Conservation (phyloP, 2,888 invertebrate genomes). For the Heteromyza rotundicornis region DNA sequence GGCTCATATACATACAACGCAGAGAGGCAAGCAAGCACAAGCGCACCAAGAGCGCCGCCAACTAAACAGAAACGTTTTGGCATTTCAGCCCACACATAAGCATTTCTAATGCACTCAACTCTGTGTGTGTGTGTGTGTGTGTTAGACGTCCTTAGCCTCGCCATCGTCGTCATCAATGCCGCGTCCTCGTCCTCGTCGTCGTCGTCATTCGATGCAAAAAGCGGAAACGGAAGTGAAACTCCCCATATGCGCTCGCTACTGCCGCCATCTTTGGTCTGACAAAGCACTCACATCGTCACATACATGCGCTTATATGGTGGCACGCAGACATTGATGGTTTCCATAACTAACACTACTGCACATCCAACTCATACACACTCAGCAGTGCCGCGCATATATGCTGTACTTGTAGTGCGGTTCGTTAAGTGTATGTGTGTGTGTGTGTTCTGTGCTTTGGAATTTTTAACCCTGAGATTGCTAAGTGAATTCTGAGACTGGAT, state of each 20-base stretch:
- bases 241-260: not conserved
- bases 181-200: not conserved
- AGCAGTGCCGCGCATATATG: not conserved
- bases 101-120: conserved; percentile 10
- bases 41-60: not conserved
- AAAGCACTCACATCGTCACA: not conserved
- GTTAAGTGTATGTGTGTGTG: not conserved
- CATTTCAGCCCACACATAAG: not conserved
- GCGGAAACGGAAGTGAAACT: conserved; percentile 12
- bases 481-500: conserved; percentile 12
- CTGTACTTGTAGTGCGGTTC: not conserved
- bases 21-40: not conserved
- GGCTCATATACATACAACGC: not conserved
- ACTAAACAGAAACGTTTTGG: not conserved
- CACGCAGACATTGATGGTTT: not conserved
- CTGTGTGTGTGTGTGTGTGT: not conserved
- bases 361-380: not conserved
- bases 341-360: not conserved
- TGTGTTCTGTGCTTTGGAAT: conserved; percentile 9
- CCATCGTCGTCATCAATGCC: not conserved
- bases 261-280: not conserved
- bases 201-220: not conserved
- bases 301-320: not conserved
- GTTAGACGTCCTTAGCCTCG: too few relatives aligned
- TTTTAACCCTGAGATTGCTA: conserved; percentile 15